Base-by-base conservation (phyloP, 2,797 vertebrate species). In the Acipenser ruthenus region DNA sequence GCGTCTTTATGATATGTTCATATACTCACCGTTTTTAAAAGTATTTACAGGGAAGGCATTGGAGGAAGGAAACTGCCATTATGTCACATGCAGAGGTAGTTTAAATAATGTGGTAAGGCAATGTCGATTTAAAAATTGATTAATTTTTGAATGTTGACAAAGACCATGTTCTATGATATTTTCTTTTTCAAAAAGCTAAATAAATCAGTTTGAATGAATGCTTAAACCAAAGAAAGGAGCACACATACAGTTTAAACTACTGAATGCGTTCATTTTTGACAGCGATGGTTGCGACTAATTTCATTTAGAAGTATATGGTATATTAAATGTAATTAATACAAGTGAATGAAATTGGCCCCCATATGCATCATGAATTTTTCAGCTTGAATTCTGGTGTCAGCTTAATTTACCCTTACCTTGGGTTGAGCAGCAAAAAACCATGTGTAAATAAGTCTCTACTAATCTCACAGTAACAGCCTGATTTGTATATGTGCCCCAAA, bases 311-410 rank as follows among this genome's bases (percentile, higher is more conserved):
- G 1, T 12, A 11, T 51, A 69, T 65, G 62, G 68, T 74, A 75
- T 72, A 78, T 72, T 75, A 60, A 60, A 72, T 79, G 73, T 76
- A 85, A 84, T 83, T 81, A 83, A 73, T 74, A 76, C 73, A 81
- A 81, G 78, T 80, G 81, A 83, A 83, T 82, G 68, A 83, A 82
- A 63, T 37, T 37, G 12, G 78, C 67, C 60, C 73, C 79, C 75
- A 77, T 82, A 80, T 80, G 66, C 6, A 6, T 70, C 69, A 80
- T 82, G 75, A 81, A 81, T 83, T 73, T 83, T 81, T 82, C 80
- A 80, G 68, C 72, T 72, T 51, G 67, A 77, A 77, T 72, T 75
- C 71, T 71, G 70, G 72, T 77, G 75, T 81, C 79, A 81, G 77
- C 71, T 73, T 72, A 72, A 80, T 83, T 77, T 78, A 70, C 65